phyloP scores from a whole-genome alignment of 2,888 invertebrate genomes.

The Melanargia galathea region DNA sequence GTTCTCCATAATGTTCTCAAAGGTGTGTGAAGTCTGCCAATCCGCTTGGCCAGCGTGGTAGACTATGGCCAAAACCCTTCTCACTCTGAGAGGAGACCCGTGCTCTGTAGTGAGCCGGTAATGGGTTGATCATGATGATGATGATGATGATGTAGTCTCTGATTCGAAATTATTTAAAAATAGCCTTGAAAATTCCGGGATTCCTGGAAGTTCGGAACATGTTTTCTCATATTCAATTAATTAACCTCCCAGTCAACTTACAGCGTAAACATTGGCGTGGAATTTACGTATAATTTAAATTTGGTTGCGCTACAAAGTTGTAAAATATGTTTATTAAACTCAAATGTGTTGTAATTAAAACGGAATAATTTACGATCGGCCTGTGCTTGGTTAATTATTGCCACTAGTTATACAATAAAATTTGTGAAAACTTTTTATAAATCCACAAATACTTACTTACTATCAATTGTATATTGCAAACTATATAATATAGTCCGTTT shows the following conservation, averaged over 20 bases:
- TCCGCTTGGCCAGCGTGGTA: too few relatives aligned
- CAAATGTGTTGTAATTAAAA: slow-evolving; percentile 15
- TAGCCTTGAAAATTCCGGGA: too few relatives aligned
- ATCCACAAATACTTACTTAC: background rate
- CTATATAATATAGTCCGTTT: too few relatives aligned
- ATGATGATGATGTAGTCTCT: too few relatives aligned
- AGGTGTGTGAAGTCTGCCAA: too few relatives aligned
- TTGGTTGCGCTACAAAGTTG: background rate
- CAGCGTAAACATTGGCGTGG: slow-evolving; percentile 24
- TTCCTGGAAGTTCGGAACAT: slow-evolving; percentile 1
- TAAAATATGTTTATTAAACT: slow-evolving; percentile 8
- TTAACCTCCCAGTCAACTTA: slow-evolving; percentile 15
- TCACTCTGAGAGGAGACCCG: too few relatives aligned
- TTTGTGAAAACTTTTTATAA: background rate
- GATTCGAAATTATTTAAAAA: too few relatives aligned
- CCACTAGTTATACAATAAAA: background rate
- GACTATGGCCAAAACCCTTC: too few relatives aligned
- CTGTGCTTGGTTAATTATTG: slow-evolving; percentile 3
- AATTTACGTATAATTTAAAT: slow-evolving; percentile 22
- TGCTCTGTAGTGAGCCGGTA: too few relatives aligned
- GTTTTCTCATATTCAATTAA: slow-evolving; percentile 21
- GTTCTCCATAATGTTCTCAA: too few relatives aligned
- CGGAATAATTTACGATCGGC: slow-evolving; percentile 13
- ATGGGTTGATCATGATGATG: too few relatives aligned
- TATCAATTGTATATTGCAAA: too few relatives aligned